Percentiles rank a stretch among this genome's conserved stretches.
These are phyloP conservation scores for Silurus aristotelis DNA, from an alignment of 2,797 vertebrate genomes.

Conservation along the genomic window DNA sequence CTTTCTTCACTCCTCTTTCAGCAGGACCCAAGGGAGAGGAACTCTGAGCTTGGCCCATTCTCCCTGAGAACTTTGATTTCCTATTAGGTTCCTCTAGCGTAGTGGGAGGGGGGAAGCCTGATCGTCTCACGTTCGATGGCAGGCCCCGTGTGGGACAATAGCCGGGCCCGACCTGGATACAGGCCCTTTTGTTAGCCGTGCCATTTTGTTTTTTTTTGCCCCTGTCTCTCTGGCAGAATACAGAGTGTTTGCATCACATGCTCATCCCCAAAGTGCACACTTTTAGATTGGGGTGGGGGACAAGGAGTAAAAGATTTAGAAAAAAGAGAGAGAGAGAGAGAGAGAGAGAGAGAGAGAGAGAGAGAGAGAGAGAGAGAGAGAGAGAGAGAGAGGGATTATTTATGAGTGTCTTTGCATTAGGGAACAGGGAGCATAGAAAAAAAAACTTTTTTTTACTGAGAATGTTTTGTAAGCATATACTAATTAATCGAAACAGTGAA, in stretches of 20 bases:
- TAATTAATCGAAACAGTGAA: neutral
- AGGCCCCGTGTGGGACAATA: conserved; percentile 80
- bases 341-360: conserved; percentile 10
- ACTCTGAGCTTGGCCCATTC: conserved; percentile 95
- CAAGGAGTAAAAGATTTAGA: neutral
- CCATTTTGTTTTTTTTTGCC: conserved; percentile 76
- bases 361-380: conserved; percentile 19
- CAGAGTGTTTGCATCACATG: conserved; percentile 57
- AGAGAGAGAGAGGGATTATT: conserved; percentile 17
- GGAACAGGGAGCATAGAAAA: conserved; percentile 21
- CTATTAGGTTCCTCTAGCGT: conserved; percentile 96
- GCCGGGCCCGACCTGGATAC: conserved; percentile 73
- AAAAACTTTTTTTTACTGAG: neutral
- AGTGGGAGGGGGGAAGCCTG: conserved; percentile 80
- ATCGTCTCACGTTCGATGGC: conserved; percentile 83
- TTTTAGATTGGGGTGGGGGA: conserved; percentile 41
- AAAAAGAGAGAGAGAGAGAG: conserved; percentile 18
- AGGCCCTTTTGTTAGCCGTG: conserved; percentile 89
- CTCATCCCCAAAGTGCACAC: conserved; percentile 60
- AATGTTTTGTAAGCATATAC: conserved; percentile 29
- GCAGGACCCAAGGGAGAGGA: conserved; percentile 95
- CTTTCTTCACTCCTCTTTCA: conserved; percentile 98
- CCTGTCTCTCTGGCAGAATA: conserved; percentile 72
- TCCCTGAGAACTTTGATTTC: conserved; percentile 97
- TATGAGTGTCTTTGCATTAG: conserved; percentile 40